Conservation (phyloP, 2,888 invertebrate genomes). For the Nipponacmea schrenckii region DNA sequence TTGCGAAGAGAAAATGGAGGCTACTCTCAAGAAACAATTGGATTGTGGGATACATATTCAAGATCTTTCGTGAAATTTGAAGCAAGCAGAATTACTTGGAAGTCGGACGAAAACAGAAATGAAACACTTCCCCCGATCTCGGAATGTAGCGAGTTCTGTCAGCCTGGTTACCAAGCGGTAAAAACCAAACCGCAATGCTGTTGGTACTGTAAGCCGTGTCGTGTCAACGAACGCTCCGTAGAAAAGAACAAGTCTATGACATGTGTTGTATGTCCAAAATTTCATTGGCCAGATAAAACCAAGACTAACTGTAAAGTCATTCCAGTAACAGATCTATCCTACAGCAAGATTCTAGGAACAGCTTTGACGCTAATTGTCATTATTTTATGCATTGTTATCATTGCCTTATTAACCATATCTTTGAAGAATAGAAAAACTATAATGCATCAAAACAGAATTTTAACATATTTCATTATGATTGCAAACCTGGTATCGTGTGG, state of each 20-base stretch:
- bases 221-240: slow-evolving; percentile 33
- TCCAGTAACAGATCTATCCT: slow-evolving; percentile 16
- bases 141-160: slow-evolving; percentile 38
- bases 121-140: background rate
- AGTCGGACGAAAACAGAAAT: no score
- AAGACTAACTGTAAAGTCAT: slow-evolving; percentile 29
- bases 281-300: slow-evolving; percentile 37
- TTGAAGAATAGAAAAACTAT: no score
- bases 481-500: no score
- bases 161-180: slow-evolving; percentile 32
- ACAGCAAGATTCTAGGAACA: slow-evolving; percentile 21
- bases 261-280: slow-evolving; percentile 32
- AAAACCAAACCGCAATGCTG: slow-evolving; percentile 40
- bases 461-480: no score
- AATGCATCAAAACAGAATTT: no score
- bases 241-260: slow-evolving; percentile 14
- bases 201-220: slow-evolving; percentile 45
- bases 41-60: slow-evolving; percentile 28
- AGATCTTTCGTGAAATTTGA: slow-evolving; percentile 12
- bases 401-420: background rate
- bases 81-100: slow-evolving; percentile 6
- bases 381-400: slow-evolving; percentile 16
- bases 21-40: slow-evolving; percentile 21
- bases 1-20: slow-evolving; percentile 13
- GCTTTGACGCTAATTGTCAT: slow-evolving; percentile 25